Base-by-base conservation (phyloP, 2,797 vertebrate species). In the Peromyscus melanophrys region DNA sequence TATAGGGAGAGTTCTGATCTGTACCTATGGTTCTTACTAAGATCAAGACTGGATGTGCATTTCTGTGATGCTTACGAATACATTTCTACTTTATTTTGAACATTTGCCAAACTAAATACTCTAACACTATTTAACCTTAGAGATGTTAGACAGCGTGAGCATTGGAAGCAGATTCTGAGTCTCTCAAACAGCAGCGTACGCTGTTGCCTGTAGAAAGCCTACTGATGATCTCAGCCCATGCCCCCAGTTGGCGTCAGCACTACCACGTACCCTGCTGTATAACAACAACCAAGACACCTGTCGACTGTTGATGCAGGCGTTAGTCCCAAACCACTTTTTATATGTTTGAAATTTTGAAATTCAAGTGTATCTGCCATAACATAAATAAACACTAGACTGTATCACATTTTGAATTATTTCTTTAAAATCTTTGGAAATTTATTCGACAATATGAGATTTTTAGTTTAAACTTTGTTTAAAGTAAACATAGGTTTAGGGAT, bases 261-360 rank as follows among this genome's bases (percentile, higher is more conserved):
- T 98, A 99, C 98, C 99, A 98, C 99, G 98, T 99, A 99, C 97
- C 98, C 98, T 99, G 98, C 98, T 99, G 99, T 99, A 99, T 98
- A 99, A 98, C 99, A 98, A 99, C 98, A 98, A 99, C 99, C 99
- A 99, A 99, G 98, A 98, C 99, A 98, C 99, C 99, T 99, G 99
- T 99, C 99, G 99, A 98, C 98, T 99, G 99, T 99, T 99, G 99
- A 99, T 99, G 99, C 85, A 99, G 98, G 99, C 98, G 98, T 99
- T 99, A 98, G 98, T 98, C 99, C 98, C 98, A 99, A 99, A 99
- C 98, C 98, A 99, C 99, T 99, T 99, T 99, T 99, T 99, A 99
- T 99, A 99, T 99, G 99, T 99, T 99, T 99, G 99, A 99, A 99
- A 98, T 99, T 99, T 99, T 99, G 99, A 99, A 99, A 99, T 99